Evolutionary conservation across 2,113 vertebrate genomes (phyloP).

Genomic region (Misgurnus anguillicaudatus): DNA sequence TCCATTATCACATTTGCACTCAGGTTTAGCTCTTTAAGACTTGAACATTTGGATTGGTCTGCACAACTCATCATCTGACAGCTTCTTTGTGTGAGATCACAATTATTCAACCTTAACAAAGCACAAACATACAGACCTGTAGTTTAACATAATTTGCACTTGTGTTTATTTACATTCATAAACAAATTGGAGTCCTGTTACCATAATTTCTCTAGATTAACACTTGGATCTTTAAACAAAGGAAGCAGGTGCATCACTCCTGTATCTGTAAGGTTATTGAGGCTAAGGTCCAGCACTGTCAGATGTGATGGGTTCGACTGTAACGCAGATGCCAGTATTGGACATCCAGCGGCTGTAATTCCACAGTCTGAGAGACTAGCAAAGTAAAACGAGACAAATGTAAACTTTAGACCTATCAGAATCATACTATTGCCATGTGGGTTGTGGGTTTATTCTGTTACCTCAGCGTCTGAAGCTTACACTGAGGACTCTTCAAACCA

Average conservation of each 20-base stretch:
- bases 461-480: not conserved
- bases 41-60: not conserved
- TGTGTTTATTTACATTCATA: not conserved
- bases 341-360: slow-evolving; percentile 3
- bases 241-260: not conserved
- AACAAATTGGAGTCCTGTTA: slow-evolving; percentile 4
- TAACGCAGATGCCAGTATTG: slow-evolving; percentile 2
- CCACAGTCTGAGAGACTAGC: slow-evolving; percentile 10
- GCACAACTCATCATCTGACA: not conserved
- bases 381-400: not conserved
- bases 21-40: slow-evolving; percentile 5
- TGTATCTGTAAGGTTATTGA: slow-evolving; percentile 9
- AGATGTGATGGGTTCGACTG: slow-evolving; percentile 11
- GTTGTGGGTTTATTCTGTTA: not conserved
- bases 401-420: not conserved
- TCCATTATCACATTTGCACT: not conserved
- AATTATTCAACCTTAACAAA: slow-evolving; percentile 15
- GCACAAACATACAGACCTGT: not conserved
- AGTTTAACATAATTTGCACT: not conserved
- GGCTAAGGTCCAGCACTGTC: slow-evolving; percentile 22
- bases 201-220: slow-evolving; percentile 24
- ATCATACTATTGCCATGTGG: not conserved
- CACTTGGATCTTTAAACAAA: not conserved
- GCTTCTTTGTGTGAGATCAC: not conserved
- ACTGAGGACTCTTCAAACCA: not conserved